Base-by-base conservation (phyloP, 2,797 vertebrate species). In the Tiaroga cobitis region DNA sequence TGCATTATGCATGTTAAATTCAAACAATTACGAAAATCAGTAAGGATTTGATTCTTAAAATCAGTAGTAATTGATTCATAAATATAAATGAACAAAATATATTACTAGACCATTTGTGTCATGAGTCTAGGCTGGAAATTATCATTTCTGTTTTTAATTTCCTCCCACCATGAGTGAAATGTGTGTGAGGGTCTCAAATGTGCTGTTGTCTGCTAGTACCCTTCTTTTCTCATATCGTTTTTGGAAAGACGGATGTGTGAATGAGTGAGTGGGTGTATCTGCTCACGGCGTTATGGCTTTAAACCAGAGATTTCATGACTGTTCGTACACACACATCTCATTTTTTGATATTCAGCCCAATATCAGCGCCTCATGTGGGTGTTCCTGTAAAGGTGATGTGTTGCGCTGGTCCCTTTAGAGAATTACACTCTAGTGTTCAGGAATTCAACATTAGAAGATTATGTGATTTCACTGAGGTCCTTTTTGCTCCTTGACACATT, bases 231-330 rank as follows among this genome's bases (percentile, higher is more conserved):
- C 5, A 4, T 21, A 29, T 65, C 3, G 9, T 24, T 43, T 46
- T 80, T 80, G 77, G 59, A 84, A 68, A 83, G 85, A 83, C 80
- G 87, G 85, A 82, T 86, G 68, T 82, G 84, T 81, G 87, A 88
- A 82, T 80, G 89, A 87, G 70, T 86, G 84, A 83, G 89, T 49
- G 51, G 86, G 80, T 77, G 84, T 76, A 72, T 86, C 81, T 39
- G 82, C 89, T 85, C 83, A 81, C 24, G 43, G 69, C 29, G 39
- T 87, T 85, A 87, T 84, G 83, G 81, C 77, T 61, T 78, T 29
- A 77, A 84, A 76, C 54, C 82, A 75, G 46, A 81, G n/a, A 82
- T 79, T 80, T 82, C 63, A 76, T 26, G 41, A 68, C 41, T 80
- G 39, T 61, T 74, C 16, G 2, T 78, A 78, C 29, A 68, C 65